Conservation (phyloP, 2,797 vertebrate genomes). For the Pristis pectinata region DNA sequence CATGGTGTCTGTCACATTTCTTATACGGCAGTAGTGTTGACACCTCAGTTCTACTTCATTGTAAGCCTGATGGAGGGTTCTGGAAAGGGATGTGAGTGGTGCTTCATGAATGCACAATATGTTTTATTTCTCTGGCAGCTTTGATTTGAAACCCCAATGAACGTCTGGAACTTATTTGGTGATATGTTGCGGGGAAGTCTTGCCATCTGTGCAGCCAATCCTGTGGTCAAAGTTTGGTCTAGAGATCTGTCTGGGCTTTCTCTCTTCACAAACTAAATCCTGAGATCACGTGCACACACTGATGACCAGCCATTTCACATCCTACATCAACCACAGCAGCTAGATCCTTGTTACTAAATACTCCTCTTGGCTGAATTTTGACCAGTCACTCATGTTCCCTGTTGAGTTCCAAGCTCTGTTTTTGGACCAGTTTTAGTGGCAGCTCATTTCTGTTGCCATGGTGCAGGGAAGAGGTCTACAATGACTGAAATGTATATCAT, state of each 20-base stretch:
- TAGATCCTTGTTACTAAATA: background rate
- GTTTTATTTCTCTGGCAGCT: no score
- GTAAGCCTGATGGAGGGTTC: no score
- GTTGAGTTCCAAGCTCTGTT: background rate
- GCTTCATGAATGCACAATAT: no score
- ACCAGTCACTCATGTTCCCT: background rate
- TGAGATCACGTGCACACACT: background rate
- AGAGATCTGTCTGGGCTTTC: background rate
- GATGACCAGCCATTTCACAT: background rate
- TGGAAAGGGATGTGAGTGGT: no score
- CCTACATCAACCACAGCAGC: background rate
- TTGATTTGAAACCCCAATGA: no score
- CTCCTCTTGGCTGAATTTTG: background rate
- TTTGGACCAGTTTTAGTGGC: background rate
- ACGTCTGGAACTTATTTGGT: background rate
- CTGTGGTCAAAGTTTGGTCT: background rate
- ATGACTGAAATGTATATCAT: no score
- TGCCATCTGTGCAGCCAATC: no score
- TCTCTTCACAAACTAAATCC: background rate
- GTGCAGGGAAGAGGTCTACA: no score
- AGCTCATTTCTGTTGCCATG: background rate
- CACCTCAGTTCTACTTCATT: no score
- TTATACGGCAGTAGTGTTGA: no score
- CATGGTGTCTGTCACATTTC: no score
- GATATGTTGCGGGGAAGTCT: background rate